phyloP scores from a whole-genome alignment of 1,140 invertebrate species.

The Bombus superbus region DNA sequence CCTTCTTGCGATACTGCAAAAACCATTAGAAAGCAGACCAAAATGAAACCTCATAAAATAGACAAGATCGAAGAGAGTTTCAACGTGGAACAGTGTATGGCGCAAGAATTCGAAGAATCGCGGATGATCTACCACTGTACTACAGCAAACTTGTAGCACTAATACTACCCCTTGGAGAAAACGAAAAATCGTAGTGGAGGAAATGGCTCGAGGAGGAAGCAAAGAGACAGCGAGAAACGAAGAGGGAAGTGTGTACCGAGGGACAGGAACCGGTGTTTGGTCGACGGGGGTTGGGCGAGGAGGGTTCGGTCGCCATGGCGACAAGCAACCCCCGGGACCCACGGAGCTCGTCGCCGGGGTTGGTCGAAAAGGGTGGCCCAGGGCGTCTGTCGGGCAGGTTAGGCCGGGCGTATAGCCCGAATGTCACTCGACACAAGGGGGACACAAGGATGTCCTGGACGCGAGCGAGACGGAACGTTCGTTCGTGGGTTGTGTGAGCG shows the following conservation, averaged over 20 bases:
- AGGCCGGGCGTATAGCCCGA: slow-evolving; percentile 65
- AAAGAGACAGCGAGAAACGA: slow-evolving; percentile 54
- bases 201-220: slow-evolving; percentile 26
- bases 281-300: slow-evolving; percentile 66
- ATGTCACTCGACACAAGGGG: slow-evolving; percentile 71
- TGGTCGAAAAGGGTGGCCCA: slow-evolving; percentile 71
- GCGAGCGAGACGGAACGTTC: slow-evolving; percentile 42
- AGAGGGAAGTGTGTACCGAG: slow-evolving; percentile 62
- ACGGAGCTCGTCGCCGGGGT: slow-evolving; percentile 70
- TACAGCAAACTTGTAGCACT: background rate
- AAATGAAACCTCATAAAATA: background rate
- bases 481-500: background rate
- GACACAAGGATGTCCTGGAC: slow-evolving; percentile 70
- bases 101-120: background rate
- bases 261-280: slow-evolving; percentile 69
- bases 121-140: background rate
- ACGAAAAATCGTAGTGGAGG: slow-evolving; percentile 23
- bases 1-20: too few relatives aligned
- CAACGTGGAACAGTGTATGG: background rate
- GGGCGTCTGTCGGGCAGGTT: slow-evolving; percentile 68
- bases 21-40: too few relatives aligned
- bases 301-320: slow-evolving; percentile 68
- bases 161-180: background rate
- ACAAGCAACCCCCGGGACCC: slow-evolving; percentile 71
- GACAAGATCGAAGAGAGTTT: background rate